Percentiles rank a stretch among this genome's conserved stretches.
These are phyloP conservation scores for Anableps anableps DNA, from an alignment of 2,797 vertebrate species.

Conservation along the genomic window DNA sequence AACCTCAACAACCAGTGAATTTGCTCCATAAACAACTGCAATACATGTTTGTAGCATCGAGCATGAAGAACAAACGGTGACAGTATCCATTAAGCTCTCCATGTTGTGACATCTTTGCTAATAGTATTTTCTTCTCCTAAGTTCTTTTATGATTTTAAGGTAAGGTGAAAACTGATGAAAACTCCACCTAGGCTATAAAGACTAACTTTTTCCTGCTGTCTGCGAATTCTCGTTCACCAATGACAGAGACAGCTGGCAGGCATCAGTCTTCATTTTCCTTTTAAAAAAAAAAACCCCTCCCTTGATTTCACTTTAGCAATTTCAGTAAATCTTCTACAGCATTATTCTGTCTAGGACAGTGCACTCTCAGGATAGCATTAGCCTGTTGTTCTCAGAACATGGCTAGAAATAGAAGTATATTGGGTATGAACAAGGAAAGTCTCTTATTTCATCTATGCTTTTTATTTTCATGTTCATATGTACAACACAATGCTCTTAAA, in stretches of 20 bases:
- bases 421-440: background rate
- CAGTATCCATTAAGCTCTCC: background rate
- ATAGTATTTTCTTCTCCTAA: too few species aligned
- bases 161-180: background rate
- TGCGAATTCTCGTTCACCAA: background rate
- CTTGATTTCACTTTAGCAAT: background rate
- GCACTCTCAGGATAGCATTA: background rate
- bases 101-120: background rate
- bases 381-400: background rate
- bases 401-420: background rate
- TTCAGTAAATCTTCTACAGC: background rate
- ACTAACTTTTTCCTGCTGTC: background rate
- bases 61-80: background rate
- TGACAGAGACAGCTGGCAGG: background rate
- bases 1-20: background rate
- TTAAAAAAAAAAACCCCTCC: too few species aligned
- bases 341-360: background rate
- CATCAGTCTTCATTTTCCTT: background rate
- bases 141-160: background rate
- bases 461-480: background rate
- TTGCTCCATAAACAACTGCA: background rate
- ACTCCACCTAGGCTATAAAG: background rate
- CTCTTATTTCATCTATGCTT: background rate
- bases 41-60: background rate
- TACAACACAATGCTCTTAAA: background rate